Evolutionary conservation across 2,888 invertebrate species (phyloP), one percentile per base, ranked within the genome.

Genomic region (Ectemnius lituratus): DNA sequence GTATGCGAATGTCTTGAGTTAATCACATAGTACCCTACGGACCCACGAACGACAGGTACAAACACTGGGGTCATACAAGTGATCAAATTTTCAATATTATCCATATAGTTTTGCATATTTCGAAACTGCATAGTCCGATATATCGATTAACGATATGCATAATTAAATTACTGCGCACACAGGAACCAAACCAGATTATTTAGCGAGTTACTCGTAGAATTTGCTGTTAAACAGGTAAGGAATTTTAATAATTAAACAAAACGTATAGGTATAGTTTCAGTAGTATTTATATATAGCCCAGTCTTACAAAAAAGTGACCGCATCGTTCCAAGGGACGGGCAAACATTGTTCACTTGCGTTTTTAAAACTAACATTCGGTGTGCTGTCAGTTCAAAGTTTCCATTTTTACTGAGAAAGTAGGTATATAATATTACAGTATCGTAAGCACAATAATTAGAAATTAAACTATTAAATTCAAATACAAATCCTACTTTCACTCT

Each of bases 201-300:
- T 80, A 37, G 37, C 65, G 80, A 85, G 83, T 85, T 83, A 83
- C 85, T 85, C 78, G 85, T 83, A 84, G 85, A 85, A 84, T 82
- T 85, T 84, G 81, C 84, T 84, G 80, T 84, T 76, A 81, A 74
- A 80, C 68, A 82, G 84, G 85, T 88, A 77, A 86, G 87, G 85
- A 84, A 82, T 82, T 86, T 84, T 76, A 87, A 87, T 88, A 87
- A 89, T 88, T 80, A 78, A 86, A 89, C 86, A 89, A 90, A 88
- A 89, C 88, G 86, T 84, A 88, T 84, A 85, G 81, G 83, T 86
- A 88, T 86, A 88, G 89, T 89, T 90, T 90, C 87, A 89, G 86
- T 88, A 90, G 86, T 89, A 89, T 90, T 90, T 90, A 90, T 90
- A 89, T 90, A 89, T 88, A 89, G 90, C 90, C 90, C 90, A 90